These are phyloP conservation scores for Aurelia sp. DNA, from an alignment of 30 jellyfish, hydroid and myxozoan genomes.

Conservation along the genomic window DNA sequence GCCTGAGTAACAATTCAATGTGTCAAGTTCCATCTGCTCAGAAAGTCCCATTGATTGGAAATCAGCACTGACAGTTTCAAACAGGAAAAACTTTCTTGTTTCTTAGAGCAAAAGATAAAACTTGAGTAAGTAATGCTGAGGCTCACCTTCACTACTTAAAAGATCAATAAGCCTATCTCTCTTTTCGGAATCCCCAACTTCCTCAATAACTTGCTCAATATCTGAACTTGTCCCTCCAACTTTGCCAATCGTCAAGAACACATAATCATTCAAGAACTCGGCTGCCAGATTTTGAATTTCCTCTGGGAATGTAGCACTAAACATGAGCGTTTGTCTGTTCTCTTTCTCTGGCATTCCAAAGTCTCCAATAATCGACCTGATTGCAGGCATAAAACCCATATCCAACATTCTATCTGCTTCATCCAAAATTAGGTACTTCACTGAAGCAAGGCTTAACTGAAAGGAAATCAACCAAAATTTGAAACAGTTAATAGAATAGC, in stretches of 20 bases:
- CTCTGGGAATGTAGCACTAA: slow-evolving; percentile 99
- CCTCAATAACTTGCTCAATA: slow-evolving; percentile 80
- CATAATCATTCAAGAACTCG: slow-evolving; percentile 78
- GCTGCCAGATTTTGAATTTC: slow-evolving; percentile 97
- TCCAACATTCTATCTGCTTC: slow-evolving; percentile 99
- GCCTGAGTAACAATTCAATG: no score
- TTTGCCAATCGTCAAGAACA: slow-evolving; percentile 95
- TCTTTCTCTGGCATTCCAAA: slow-evolving; percentile 91
- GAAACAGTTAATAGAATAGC: no score
- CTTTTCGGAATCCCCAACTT: slow-evolving; percentile 76
- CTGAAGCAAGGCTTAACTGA: slow-evolving; percentile 69
- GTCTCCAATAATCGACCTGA: slow-evolving; percentile 58
- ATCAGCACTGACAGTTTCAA: no score
- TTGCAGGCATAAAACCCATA: slow-evolving; percentile 96
- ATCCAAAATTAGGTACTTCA: slow-evolving; percentile 83
- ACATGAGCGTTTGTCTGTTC: slow-evolving; percentile 86
- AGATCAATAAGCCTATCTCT: slow-evolving; percentile 84
- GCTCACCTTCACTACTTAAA: slow-evolving; percentile 76
- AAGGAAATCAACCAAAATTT: neutral
- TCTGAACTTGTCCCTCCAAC: slow-evolving; percentile 98
- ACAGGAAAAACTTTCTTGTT: no score
- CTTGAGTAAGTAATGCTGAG: neutral
- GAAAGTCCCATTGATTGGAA: no score
- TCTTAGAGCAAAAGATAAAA: neutral
- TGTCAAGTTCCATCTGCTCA: no score